Percentiles rank a stretch among this genome's conserved stretches.
Conservation (phyloP, 2,888 invertebrate genomes). For the Suillia variegata region DNA sequence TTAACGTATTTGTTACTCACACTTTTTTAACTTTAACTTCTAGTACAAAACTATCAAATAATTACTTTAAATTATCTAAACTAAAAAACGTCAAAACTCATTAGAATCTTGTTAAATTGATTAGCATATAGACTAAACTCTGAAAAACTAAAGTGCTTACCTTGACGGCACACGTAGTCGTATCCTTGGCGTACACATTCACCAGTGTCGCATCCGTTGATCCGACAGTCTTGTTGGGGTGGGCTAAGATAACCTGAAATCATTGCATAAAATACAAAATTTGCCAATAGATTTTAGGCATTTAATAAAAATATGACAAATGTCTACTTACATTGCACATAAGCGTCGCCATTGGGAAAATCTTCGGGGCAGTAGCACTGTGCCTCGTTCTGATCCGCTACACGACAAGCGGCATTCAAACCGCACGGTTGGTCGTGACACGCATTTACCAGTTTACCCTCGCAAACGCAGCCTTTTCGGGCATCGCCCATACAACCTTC, state of each 20-base stretch:
- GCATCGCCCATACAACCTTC: conserved; percentile 83
- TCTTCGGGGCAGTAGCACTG: conserved; percentile 85
- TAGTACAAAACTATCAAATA: conserved; percentile 21
- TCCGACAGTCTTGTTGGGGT: conserved; percentile 75
- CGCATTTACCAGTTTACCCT: conserved; percentile 69
- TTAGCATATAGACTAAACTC: conserved; percentile 4
- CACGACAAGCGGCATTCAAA: conserved; percentile 79
- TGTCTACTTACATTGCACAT: conserved; percentile 77
- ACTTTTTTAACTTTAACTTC: conserved; percentile 23
- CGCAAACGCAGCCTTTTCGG: conserved; percentile 79
- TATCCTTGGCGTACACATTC: conserved; percentile 85
- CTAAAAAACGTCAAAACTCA: conserved; percentile 21
- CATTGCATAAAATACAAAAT: too few relatives aligned
- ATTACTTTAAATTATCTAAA: conserved; percentile 24
- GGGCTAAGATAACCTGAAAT: conserved; percentile 49
- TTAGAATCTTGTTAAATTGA: conserved; percentile 14
- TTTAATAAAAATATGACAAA: background rate
- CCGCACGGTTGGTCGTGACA: conserved; percentile 83
- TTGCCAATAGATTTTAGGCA: background rate
- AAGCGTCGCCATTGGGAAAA: conserved; percentile 83
- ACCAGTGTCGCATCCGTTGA: conserved; percentile 81
- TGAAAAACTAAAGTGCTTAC: conserved; percentile 56
- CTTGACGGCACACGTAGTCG: conserved; percentile 70
- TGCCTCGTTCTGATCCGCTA: conserved; percentile 69
- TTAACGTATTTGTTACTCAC: conserved; percentile 30